A percentile compares a stretch with the other conserved stretches of the same genome.
phyloP scores from a whole-genome alignment of 2,113 vertebrate genomes.

The Damaliscus lunatus region DNA sequence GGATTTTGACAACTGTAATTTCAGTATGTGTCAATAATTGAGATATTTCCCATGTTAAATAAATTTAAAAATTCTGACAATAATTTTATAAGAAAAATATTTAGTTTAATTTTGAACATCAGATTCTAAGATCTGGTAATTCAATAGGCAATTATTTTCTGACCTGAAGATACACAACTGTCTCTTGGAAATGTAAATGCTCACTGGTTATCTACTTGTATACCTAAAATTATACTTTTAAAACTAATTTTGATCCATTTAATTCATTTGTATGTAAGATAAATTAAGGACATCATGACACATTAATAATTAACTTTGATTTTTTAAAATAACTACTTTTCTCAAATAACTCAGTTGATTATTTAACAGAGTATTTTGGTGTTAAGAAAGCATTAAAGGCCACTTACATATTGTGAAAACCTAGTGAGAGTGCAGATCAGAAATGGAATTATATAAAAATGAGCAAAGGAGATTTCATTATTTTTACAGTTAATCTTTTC shows the following conservation, averaged over 20 bases:
- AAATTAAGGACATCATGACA: background rate
- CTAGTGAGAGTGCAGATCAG: background rate
- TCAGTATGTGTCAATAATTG: background rate
- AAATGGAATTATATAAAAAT: background rate
- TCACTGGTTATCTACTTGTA: background rate
- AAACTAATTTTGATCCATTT: slow-evolving; percentile 19
- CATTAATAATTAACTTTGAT: background rate
- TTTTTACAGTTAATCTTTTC: background rate
- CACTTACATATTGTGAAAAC: background rate
- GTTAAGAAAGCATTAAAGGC: background rate
- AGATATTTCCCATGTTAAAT: background rate
- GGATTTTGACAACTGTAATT: background rate
- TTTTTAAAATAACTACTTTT: background rate
- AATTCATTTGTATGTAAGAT: background rate
- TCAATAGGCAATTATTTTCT: background rate
- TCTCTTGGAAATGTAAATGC: background rate
- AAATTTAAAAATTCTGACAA: background rate
- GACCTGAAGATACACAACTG: background rate
- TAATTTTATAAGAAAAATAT: background rate
- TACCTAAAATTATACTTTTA: background rate
- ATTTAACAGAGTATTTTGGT: background rate
- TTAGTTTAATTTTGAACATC: background rate
- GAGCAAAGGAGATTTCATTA: background rate
- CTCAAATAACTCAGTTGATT: background rate
- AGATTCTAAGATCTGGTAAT: background rate